Conservation (phyloP, 1,140 invertebrate species). For the Tachypleus tridentatus region DNA sequence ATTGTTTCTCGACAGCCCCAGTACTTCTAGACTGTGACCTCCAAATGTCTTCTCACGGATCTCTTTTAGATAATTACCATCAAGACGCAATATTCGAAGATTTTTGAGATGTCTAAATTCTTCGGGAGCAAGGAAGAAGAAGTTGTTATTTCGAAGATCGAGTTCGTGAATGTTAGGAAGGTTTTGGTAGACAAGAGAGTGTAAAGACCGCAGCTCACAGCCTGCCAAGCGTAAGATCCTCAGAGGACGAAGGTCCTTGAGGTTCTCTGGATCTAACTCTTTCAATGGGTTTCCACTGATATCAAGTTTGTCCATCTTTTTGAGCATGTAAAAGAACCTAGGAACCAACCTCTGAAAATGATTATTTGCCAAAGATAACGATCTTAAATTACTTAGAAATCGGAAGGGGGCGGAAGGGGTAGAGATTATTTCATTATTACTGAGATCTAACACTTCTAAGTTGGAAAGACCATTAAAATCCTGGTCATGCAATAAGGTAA, state of each 20-base stretch:
- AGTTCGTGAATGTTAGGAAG: slow-evolving; percentile 12
- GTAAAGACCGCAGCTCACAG: slow-evolving; percentile 8
- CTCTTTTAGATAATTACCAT: slow-evolving; percentile 55
- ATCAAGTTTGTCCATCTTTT: slow-evolving; percentile 51
- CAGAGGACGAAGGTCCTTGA: slow-evolving; percentile 29
- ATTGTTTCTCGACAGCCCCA: slow-evolving; percentile 27
- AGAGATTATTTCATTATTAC: not conserved
- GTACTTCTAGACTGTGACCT: slow-evolving; percentile 34
- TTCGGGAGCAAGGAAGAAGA: slow-evolving; percentile 41
- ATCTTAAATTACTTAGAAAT: slow-evolving; percentile 46
- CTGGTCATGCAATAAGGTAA: slow-evolving; percentile 45
- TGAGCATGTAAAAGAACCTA: slow-evolving; percentile 49
- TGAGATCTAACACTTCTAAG: slow-evolving; percentile 33
- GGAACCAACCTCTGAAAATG: slow-evolving; percentile 47
- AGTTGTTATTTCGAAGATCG: slow-evolving; percentile 44
- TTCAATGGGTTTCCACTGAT: slow-evolving; percentile 56
- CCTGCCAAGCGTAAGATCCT: slow-evolving; percentile 50
- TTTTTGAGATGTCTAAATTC: slow-evolving; percentile 34
- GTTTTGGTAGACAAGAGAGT: slow-evolving; percentile 13
- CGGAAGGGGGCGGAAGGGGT: slow-evolving; percentile 52
- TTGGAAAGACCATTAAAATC: slow-evolving; percentile 34
- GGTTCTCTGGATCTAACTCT: slow-evolving; percentile 48
- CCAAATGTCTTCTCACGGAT: slow-evolving; percentile 56
- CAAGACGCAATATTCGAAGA: slow-evolving; percentile 50
- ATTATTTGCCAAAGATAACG: slow-evolving; percentile 53